Evolutionary conservation across 37 sponge, comb jelly and placozoan genomes (phyloP).

Genomic region (Beroe ovata): DNA sequence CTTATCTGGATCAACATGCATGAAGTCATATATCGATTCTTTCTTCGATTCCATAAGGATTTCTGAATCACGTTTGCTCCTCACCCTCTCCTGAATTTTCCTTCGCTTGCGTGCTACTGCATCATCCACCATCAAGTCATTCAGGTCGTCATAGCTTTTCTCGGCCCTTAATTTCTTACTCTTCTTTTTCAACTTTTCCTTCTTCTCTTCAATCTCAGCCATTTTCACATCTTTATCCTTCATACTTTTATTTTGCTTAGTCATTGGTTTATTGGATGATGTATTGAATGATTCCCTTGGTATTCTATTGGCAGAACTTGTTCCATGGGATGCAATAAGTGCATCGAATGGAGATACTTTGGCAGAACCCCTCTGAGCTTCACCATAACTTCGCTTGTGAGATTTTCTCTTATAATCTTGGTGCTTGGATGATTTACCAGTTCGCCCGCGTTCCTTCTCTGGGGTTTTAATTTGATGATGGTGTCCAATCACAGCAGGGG

Average conservation of each 20-base stretch:
- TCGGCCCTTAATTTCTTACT: background rate
- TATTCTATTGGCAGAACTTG: conserved; percentile 33
- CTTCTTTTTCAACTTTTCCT: conserved; percentile 22
- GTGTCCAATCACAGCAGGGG: conserved; percentile 17
- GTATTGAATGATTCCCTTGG: conserved; percentile 6
- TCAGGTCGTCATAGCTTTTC: conserved; percentile 15
- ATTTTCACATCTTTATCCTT: conserved; percentile 27
- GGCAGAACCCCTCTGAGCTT: background rate
- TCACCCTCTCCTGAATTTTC: conserved; percentile 63
- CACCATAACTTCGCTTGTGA: conserved; percentile 45
- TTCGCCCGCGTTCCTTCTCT: conserved; percentile 13
- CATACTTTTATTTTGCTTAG: background rate
- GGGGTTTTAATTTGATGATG: conserved; percentile 7
- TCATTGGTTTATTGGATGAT: background rate
- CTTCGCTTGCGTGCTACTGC: conserved; percentile 37
- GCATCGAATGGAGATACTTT: conserved; percentile 53
- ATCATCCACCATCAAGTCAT: conserved; percentile 30
- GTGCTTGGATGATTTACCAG: background rate
- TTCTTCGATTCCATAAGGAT: background rate
- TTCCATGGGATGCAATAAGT: conserved; percentile 65
- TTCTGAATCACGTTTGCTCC: conserved; percentile 51
- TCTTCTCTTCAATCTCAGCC: conserved; percentile 9
- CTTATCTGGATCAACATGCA: conserved; percentile 59
- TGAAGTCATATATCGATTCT: conserved; percentile 39
- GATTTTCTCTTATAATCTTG: conserved; percentile 3